Evolutionary conservation across 2,113 vertebrate genomes (phyloP), one percentile per base, ranked within the genome.

Genomic region (Lepisosteus osseus): DNA sequence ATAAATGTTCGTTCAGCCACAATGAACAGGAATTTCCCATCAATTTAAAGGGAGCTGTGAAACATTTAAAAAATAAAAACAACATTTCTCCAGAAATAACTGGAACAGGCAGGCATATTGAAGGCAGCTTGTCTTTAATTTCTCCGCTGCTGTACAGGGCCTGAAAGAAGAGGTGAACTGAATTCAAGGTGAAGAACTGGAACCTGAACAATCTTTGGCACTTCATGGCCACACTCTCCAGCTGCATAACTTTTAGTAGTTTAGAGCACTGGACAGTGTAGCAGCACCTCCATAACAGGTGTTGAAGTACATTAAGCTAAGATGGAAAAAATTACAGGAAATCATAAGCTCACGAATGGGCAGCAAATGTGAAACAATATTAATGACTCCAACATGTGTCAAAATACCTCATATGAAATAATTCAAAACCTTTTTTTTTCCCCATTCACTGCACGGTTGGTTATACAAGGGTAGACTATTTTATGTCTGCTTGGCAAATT

Each of bases 291-390:
- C 57, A n/a, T 15, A 68, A 63, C 66, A 73, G 72, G 66, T 68
- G 57, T 13, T 11, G 45, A 44, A 44, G 57, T n/a, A 59, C 57
- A 59, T 51, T 51, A 51, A 51, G 9, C 40, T n/a, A 13, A 15
- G 13, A 47, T 68, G 65, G 41, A 63, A 59, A 62, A 62, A 47
- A 59, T 40, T 44, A 29, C 54, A 76, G 47, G 47, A 12, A 17
- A 0, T 11, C 56, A 65, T 13, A 61, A 43, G 4, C 41, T 5
- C 43, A 42, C 54, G 54, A 67, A 57, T 59, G 51, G 40, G 11
- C 65, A 29, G 17, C 1, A 51, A 51, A 54, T 12, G 56, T 78
- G 70, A 73, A 77, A 78, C 11, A 59, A 59, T 73, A 7, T 68
- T 68, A 55, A 75, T 44, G 13, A 69, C 45, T 67, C 29, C 29